Percentiles rank a stretch among this genome's conserved stretches.
phyloP scores from a whole-genome alignment of 2,888 invertebrate genomes.

The Melinopterus prodromus region DNA sequence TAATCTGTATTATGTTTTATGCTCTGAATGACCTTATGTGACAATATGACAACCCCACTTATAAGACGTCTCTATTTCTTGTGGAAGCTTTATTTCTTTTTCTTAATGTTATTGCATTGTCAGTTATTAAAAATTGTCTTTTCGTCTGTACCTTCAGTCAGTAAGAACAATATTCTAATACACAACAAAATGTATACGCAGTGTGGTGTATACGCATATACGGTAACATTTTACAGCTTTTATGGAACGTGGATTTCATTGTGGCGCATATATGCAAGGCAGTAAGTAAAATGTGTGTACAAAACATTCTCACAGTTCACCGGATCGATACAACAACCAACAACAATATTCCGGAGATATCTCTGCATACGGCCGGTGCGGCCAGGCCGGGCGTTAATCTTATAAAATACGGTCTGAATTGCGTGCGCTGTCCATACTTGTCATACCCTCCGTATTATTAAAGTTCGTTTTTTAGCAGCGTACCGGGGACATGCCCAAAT shows the following conservation, averaged over 20 bases:
- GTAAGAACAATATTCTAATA: too few species aligned
- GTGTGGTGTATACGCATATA: too few species aligned
- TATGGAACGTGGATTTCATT: not conserved
- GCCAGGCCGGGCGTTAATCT: slow-evolving; percentile 38
- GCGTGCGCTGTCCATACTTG: slow-evolving; percentile 49
- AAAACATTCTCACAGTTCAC: slow-evolving; percentile 28
- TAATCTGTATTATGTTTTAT: too few species aligned
- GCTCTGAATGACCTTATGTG: too few species aligned
- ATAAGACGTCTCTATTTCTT: too few species aligned
- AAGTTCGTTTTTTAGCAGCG: slow-evolving; percentile 46
- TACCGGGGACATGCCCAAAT: slow-evolving; percentile 40
- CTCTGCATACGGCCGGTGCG: slow-evolving; percentile 37
- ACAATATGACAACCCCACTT: too few species aligned
- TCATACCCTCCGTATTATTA: slow-evolving; percentile 43
- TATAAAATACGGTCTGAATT: slow-evolving; percentile 44
- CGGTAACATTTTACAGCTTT: too few species aligned
- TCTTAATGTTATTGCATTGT: too few species aligned
- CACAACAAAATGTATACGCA: too few species aligned
- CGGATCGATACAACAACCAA: slow-evolving; percentile 37
- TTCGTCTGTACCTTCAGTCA: too few species aligned
- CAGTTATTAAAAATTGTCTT: too few species aligned
- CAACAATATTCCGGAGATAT: slow-evolving; percentile 43
- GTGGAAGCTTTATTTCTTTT: too few species aligned
- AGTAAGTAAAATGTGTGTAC: not conserved
- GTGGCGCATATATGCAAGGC: not conserved